Conservation (phyloP, 2,113 vertebrate genomes). For the Colinus virginianus region DNA sequence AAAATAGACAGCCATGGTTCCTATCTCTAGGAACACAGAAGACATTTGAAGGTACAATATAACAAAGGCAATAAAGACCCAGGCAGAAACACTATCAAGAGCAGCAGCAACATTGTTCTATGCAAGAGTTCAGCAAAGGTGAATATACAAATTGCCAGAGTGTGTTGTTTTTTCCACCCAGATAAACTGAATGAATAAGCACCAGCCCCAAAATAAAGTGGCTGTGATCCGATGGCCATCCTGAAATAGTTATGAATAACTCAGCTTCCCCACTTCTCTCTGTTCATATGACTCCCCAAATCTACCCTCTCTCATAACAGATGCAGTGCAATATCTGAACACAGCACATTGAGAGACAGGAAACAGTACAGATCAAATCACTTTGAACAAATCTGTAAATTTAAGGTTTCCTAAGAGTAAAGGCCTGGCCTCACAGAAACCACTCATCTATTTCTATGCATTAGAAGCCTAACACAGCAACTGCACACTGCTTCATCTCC, state of each 20-base stretch:
- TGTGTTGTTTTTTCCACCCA: background rate
- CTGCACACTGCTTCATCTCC: background rate
- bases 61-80: slow-evolving; percentile 22
- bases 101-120: background rate
- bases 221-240: background rate
- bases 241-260: slow-evolving; percentile 12
- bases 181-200: slow-evolving; percentile 17
- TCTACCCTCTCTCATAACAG: slow-evolving; percentile 11
- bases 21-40: background rate
- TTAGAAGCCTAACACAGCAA: background rate
- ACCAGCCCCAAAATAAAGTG: background rate
- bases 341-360: background rate
- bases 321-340: slow-evolving; percentile 25
- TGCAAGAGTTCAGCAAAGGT: background rate
- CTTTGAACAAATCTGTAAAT: slow-evolving; percentile 42
- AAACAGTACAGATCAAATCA: slow-evolving; percentile 42
- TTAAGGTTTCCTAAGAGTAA: slow-evolving; percentile 38
- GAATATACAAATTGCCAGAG: background rate
- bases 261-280: background rate
- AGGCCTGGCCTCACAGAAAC: background rate
- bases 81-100: background rate
- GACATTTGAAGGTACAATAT: slow-evolving; percentile 17
- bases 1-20: slow-evolving; percentile 11
- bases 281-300: background rate
- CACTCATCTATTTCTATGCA: background rate